Evolutionary conservation across 1,140 invertebrate species (phyloP), one percentile per base, ranked within the genome.

Genomic region (Cyphomyrmex costatus): DNA sequence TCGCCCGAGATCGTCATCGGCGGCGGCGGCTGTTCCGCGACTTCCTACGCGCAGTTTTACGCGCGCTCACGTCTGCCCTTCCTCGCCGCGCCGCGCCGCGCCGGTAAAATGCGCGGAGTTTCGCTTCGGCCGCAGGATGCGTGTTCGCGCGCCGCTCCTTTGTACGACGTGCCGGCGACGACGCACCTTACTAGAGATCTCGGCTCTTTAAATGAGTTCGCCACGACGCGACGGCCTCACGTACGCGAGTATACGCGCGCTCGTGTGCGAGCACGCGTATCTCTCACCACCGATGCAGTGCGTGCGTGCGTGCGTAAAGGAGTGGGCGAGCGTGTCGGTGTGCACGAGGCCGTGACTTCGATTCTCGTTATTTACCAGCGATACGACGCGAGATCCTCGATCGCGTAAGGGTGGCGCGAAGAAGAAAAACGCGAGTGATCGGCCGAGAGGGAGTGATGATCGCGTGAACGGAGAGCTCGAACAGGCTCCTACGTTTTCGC

Each of bases 141-240:
- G 19, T 77, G n/a, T n/a, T n/a, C n/a, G n/a, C 68, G 53, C 85
- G 74, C 82, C 51, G 36, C 61, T 89, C 46, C 84, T 76, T 86
- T 66, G 16, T 56, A 16, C 68, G 79, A 86, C 87, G 88, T 68
- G 88, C 79, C 85, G 85, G 85, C 76, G 88, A 76, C 80, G 84
- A 76, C 80, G 84, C 76, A 86, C 80, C 89, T 87, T 80, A 89
- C 89, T 82, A 85, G 86, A n/a, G 14, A 21, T 90, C 78, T 82
- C 65, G 89, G 90, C 90, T 91, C 90, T 91, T 91, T 91, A 91
- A 91, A 91, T 87, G 89, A 80, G 82, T 89, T 85, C 60, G 30
- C 24, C 53, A n/a, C 53, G n/a, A 56, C 53, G n/a, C 51, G 70
- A n/a, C 27, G 76, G 56, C 21, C 51, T 42, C 33, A 46, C 19